Base-by-base conservation (phyloP, 2,888 invertebrate species). In the Sminthurinus aureus region DNA sequence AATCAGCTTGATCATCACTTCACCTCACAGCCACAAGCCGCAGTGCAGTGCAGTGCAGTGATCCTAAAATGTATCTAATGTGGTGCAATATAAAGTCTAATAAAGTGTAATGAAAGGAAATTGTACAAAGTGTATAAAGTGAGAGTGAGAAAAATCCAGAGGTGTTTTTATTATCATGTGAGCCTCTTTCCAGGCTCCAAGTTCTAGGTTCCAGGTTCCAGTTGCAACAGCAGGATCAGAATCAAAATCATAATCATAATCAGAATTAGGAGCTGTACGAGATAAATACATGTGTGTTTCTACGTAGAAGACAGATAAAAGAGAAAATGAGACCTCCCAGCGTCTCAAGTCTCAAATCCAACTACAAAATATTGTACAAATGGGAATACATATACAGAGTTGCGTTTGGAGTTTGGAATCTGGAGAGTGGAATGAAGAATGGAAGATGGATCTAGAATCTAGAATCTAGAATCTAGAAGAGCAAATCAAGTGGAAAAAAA, bases 401-500 rank as follows among this genome's bases (percentile, higher is more conserved):
- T n/a, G n/a, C n/a, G n/a, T n/a, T n/a, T n/a, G n/a, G n/a, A n/a
- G n/a, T n/a, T n/a, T n/a, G n/a, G n/a, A n/a, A n/a, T n/a, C n/a
- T n/a, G n/a, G n/a, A n/a, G n/a, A n/a, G n/a, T n/a, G n/a, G n/a
- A n/a, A n/a, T n/a, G n/a, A n/a, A n/a, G n/a, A n/a, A n/a, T n/a
- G n/a, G n/a, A n/a, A n/a, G n/a, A n/a, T n/a, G n/a, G n/a, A n/a
- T 38, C 3, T 38, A 38, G 38, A 38, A 38, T 38, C 3, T 38
- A 38, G 38, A 38, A 38, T 38, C 38, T 4, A 38, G 38, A 38
- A 38, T 38, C 38, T 38, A 38, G 38, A 38, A 22, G 13, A 71
- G 75, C 76, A 84, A 82, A 82, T 84, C 84, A 79, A 82, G 81
- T 82, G 79, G 84, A 75, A 84, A 81, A 78, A 82, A 81, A 82